Conservation (phyloP, 1,140 invertebrate genomes). For the Drosophila seguyi region DNA sequence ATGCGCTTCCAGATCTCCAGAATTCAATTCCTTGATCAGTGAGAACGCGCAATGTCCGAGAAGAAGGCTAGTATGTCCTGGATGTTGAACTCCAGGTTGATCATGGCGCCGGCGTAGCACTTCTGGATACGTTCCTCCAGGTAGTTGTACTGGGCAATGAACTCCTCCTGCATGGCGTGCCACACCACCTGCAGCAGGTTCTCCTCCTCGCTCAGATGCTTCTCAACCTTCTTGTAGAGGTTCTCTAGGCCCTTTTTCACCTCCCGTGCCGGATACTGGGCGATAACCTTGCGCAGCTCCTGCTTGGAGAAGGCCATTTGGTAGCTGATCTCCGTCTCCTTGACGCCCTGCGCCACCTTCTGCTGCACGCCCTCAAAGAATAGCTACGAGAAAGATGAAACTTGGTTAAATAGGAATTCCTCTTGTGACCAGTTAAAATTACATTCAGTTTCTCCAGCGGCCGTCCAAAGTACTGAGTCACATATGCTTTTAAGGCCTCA, state of each 20-base stretch:
- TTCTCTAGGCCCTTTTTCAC: slow-evolving; percentile 98
- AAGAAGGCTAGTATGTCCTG: slow-evolving; percentile 98
- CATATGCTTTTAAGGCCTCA: slow-evolving; percentile 96
- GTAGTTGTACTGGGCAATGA: slow-evolving; percentile 98
- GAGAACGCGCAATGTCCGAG: slow-evolving; percentile 98
- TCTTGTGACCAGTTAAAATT: slow-evolving; percentile 85
- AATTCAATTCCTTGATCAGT: slow-evolving; percentile 84
- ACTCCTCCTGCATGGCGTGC: slow-evolving; percentile 99
- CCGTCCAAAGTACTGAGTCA: slow-evolving; percentile 96
- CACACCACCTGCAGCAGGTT: slow-evolving; percentile 98
- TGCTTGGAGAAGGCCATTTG: slow-evolving; percentile 99
- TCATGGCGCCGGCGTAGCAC: slow-evolving; percentile 98
- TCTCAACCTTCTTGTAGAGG: slow-evolving; percentile 98
- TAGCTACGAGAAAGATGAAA: slow-evolving; percentile 86
- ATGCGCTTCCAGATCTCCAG: slow-evolving; percentile 4
- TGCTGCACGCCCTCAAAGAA: slow-evolving; percentile 98
- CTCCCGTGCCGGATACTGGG: slow-evolving; percentile 97
- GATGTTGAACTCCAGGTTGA: slow-evolving; percentile 98
- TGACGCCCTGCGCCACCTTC: slow-evolving; percentile 96
- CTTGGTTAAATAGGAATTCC: neutral
- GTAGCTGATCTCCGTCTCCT: slow-evolving; percentile 98
- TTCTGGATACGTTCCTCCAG: slow-evolving; percentile 97
- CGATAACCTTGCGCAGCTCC: slow-evolving; percentile 97
- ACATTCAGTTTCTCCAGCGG: slow-evolving; percentile 98
- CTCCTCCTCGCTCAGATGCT: slow-evolving; percentile 97